Percentiles rank a stretch among this genome's conserved stretches.
phyloP scores from a whole-genome alignment of 2,888 invertebrate species.

The Latheticus oryzae region DNA sequence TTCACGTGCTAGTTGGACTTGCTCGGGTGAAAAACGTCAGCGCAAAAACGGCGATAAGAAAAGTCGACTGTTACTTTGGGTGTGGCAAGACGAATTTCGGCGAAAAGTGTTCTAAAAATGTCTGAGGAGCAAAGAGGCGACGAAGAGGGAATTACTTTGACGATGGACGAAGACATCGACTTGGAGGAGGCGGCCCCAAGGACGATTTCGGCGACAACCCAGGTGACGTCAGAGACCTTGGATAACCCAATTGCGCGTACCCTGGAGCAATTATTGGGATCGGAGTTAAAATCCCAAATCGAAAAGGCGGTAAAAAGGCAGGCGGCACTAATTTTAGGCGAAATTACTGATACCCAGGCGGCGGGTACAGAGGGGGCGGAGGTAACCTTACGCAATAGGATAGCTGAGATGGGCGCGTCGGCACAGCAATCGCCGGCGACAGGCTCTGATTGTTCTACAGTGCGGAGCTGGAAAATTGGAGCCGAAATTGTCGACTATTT shows the following conservation, averaged over 20 bases:
- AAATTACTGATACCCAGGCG: not conserved
- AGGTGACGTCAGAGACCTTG: not conserved
- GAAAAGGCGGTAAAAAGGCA: not conserved
- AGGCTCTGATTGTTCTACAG: too few relatives aligned
- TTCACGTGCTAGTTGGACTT: too few relatives aligned
- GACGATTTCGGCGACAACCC: not conserved
- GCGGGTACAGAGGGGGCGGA: too few relatives aligned
- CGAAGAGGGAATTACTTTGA: not conserved
- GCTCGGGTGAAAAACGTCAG: too few relatives aligned
- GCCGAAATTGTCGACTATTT: not conserved
- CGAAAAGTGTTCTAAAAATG: slow-evolving; percentile 1
- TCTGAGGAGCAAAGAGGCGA: not conserved
- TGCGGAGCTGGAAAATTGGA: too few relatives aligned
- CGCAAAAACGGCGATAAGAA: too few relatives aligned
- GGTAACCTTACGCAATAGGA: too few relatives aligned
- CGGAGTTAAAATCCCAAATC: not conserved
- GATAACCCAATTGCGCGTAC: not conserved
- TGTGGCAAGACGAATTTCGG: too few relatives aligned
- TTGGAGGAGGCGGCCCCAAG: too few relatives aligned
- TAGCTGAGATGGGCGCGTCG: too few relatives aligned
- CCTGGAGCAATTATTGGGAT: not conserved
- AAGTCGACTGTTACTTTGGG: too few relatives aligned
- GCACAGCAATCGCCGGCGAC: too few relatives aligned
- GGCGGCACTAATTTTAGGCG: slow-evolving; percentile 1
- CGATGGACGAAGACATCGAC: not conserved